Percentiles rank a stretch among this genome's conserved stretches.
phyloP scores from a whole-genome alignment of 2,113 vertebrate species.

The Dissostichus mawsoni region DNA sequence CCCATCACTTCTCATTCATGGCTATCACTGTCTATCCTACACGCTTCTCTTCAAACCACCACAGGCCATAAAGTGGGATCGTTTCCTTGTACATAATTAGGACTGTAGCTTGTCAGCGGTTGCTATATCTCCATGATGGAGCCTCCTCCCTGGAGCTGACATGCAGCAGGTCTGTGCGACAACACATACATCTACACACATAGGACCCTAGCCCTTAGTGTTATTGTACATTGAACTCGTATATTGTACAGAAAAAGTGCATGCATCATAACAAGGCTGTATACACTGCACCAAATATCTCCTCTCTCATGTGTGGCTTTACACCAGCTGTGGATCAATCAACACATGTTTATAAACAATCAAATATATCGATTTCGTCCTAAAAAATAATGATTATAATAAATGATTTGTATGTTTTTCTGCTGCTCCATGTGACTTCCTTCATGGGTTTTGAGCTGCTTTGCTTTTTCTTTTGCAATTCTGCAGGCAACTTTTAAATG shows the following conservation, averaged over 20 bases:
- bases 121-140: conserved; percentile 81
- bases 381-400: background rate
- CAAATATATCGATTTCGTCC: background rate
- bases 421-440: conserved; percentile 58
- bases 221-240: background rate
- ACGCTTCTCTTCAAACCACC: conserved; percentile 54
- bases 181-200: background rate
- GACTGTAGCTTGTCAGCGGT: conserved; percentile 79
- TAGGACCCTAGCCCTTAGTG: background rate
- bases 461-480: conserved; percentile 93
- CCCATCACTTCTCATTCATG: conserved; percentile 30
- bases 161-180: conserved; percentile 30
- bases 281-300: background rate
- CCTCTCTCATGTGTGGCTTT: background rate
- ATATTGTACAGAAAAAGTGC: background rate
- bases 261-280: background rate
- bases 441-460: conserved; percentile 87
- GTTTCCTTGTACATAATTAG: conserved; percentile 75
- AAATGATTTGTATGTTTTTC: background rate
- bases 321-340: background rate
- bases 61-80: conserved; percentile 65
- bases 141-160: conserved; percentile 62
- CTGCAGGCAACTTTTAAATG: conserved; percentile 98
- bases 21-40: conserved; percentile 40
- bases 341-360: background rate